These are phyloP conservation scores for Drosophila lutescens DNA, from an alignment of 2,888 invertebrate genomes.

Conservation along the genomic window DNA sequence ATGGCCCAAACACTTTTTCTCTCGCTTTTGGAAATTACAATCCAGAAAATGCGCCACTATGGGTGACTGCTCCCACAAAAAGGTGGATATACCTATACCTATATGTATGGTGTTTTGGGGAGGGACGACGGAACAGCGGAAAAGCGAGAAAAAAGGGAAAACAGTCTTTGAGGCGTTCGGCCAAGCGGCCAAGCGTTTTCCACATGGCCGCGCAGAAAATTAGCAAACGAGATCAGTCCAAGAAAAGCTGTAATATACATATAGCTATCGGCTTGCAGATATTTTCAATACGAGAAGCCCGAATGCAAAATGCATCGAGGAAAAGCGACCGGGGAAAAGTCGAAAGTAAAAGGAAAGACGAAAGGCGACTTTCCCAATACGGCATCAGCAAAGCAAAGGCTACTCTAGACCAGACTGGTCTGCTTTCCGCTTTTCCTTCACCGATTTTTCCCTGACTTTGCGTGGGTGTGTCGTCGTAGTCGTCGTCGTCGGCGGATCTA, in stretches of 20 bases:
- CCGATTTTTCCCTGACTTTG: slow-evolving; percentile 31
- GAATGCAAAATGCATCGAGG: slow-evolving; percentile 54
- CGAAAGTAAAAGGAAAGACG: slow-evolving; percentile 82
- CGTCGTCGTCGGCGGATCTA: slow-evolving; percentile 11
- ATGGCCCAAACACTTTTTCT: slow-evolving; percentile 67
- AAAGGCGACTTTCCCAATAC: slow-evolving; percentile 71
- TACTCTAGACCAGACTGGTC: slow-evolving; percentile 52
- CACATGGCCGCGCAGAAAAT: slow-evolving; percentile 75
- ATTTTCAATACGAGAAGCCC: slow-evolving; percentile 45
- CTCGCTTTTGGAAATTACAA: slow-evolving; percentile 53
- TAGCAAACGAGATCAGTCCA: slow-evolving; percentile 71
- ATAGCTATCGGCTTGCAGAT: slow-evolving; percentile 42
- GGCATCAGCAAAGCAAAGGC: slow-evolving; percentile 46
- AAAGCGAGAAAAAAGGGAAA: slow-evolving; percentile 67
- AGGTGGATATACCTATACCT: slow-evolving; percentile 16
- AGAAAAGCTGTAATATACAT: slow-evolving; percentile 53
- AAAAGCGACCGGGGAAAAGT: slow-evolving; percentile 63
- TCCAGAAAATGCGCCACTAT: slow-evolving; percentile 71
- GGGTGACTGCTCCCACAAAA: slow-evolving; percentile 66
- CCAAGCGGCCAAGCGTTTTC: slow-evolving; percentile 73
- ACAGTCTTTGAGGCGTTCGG: slow-evolving; percentile 57
- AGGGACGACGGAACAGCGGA: slow-evolving; percentile 13
- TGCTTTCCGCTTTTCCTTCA: slow-evolving; percentile 29
- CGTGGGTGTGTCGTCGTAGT: slow-evolving; percentile 62
- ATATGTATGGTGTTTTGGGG: background rate